A percentile compares a stretch with the other conserved stretches of the same genome.
phyloP scores from a whole-genome alignment of 2,797 vertebrate genomes.

The Harpagifer antarcticus region DNA sequence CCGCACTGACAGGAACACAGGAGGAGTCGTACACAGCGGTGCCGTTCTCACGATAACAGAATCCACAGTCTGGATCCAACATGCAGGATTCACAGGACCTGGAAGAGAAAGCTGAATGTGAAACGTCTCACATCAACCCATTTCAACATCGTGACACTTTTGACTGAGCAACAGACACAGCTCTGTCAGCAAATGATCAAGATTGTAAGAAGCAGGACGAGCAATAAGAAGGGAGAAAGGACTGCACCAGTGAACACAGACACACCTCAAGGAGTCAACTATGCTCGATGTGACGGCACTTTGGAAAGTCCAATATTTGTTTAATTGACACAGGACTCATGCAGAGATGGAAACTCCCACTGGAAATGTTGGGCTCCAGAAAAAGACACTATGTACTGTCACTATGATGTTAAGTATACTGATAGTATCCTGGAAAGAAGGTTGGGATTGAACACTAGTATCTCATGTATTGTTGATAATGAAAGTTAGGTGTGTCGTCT shows the following conservation, averaged over 20 bases:
- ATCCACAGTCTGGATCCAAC: conserved; percentile 94
- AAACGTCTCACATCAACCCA: neutral
- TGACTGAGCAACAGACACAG: neutral
- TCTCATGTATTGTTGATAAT: too few species aligned
- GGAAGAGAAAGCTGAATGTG: conserved; percentile 5
- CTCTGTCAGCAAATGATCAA: too few species aligned
- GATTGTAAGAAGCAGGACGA: too few species aligned
- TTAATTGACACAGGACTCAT: neutral
- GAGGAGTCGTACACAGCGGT: conserved; percentile 87
- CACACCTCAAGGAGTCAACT: neutral
- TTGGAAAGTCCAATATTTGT: neutral
- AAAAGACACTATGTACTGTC: too few species aligned
- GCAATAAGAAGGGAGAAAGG: too few species aligned
- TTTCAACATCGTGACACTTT: neutral
- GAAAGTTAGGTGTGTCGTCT: conserved; percentile 8
- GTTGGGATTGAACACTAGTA: too few species aligned
- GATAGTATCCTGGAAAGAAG: too few species aligned
- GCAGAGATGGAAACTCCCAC: neutral
- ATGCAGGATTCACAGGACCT: conserved; percentile 95
- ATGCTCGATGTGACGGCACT: neutral
- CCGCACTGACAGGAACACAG: conserved; percentile 86
- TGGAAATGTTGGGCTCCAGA: too few species aligned
- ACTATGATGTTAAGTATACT: too few species aligned
- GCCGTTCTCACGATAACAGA: conserved; percentile 92
- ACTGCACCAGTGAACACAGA: neutral